A percentile compares a stretch with the other conserved stretches of the same genome.
Evolutionary conservation across 64 coral and sea anemone species (phyloP).

Genomic region (Actinia equina): DNA sequence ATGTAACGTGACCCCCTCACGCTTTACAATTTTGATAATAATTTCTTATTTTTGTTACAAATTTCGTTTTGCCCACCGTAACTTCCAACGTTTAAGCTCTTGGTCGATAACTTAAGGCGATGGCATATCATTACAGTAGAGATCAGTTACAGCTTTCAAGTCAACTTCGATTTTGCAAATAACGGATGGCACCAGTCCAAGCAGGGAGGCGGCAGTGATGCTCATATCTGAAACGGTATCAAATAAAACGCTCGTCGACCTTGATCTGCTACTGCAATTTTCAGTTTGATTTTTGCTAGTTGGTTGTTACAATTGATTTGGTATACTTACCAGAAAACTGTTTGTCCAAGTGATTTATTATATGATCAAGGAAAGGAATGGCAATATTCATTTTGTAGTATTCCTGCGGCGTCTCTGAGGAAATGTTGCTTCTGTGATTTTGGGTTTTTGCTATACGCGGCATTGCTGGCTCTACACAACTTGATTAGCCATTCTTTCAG

Average conservation of each 20-base stretch:
- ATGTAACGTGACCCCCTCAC: no score
- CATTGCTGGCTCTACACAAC: constrained; percentile 5
- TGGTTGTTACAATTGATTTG: neutral
- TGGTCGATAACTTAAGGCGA: constrained; percentile 41
- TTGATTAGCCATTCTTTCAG: constrained; percentile 38
- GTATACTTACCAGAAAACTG: constrained; percentile 17
- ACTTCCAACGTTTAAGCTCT: constrained; percentile 35
- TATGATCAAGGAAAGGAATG: constrained; percentile 51
- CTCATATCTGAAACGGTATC: constrained; percentile 13
- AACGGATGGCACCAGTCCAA: constrained; percentile 51
- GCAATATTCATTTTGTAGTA: constrained; percentile 34
- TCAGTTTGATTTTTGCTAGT: neutral
- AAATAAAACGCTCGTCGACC: neutral
- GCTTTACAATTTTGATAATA: no score
- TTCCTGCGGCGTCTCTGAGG: constrained; percentile 30
- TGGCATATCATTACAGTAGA: constrained; percentile 49
- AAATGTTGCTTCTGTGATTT: constrained; percentile 37
- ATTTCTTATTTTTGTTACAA: neutral
- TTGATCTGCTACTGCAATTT: neutral
- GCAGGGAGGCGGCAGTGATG: constrained; percentile 37
- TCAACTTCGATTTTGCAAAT: constrained; percentile 11
- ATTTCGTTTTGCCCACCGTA: neutral
- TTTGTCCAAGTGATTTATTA: constrained; percentile 35
- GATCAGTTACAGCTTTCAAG: constrained; percentile 26
- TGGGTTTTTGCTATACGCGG: constrained; percentile 35